phyloP scores from a whole-genome alignment of 2,113 vertebrate species.

The Lepus europaeus region DNA sequence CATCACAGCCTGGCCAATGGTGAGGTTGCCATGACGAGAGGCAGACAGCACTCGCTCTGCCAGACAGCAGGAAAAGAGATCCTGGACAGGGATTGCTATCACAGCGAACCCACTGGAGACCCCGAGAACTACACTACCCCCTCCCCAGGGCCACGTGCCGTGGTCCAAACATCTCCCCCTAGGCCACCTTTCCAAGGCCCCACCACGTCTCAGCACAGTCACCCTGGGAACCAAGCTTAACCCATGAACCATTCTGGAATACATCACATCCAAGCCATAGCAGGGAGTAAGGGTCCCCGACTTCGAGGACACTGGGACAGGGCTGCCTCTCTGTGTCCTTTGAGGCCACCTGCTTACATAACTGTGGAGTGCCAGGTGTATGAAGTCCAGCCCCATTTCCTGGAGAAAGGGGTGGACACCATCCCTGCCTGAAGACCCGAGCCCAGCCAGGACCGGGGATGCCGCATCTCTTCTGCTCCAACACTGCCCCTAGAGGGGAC shows the following conservation, averaged over 20 bases:
- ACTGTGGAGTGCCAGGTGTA: neutral
- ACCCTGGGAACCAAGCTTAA: neutral
- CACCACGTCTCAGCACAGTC: neutral
- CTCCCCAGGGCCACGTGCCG: neutral
- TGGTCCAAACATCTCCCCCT: neutral
- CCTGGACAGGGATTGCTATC: neutral
- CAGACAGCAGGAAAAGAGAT: neutral
- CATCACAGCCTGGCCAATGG: no score
- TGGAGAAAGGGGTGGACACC: neutral
- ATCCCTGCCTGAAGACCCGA: neutral
- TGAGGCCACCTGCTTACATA: neutral
- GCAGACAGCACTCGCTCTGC: neutral
- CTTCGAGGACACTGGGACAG: neutral
- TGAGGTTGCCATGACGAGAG: accelerated
- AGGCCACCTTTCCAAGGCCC: neutral
- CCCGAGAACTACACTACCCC: neutral
- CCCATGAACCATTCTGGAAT: neutral
- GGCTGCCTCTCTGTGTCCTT: neutral
- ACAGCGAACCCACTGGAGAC: neutral
- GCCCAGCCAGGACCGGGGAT: accelerated
- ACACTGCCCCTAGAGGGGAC: neutral
- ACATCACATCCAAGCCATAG: neutral
- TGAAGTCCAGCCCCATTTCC: neutral
- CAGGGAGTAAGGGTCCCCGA: neutral
- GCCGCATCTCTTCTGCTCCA: neutral